Evolutionary conservation across 2,113 vertebrate species (phyloP), one percentile per base, ranked within the genome.

Genomic region (Lophotis ruficrista): DNA sequence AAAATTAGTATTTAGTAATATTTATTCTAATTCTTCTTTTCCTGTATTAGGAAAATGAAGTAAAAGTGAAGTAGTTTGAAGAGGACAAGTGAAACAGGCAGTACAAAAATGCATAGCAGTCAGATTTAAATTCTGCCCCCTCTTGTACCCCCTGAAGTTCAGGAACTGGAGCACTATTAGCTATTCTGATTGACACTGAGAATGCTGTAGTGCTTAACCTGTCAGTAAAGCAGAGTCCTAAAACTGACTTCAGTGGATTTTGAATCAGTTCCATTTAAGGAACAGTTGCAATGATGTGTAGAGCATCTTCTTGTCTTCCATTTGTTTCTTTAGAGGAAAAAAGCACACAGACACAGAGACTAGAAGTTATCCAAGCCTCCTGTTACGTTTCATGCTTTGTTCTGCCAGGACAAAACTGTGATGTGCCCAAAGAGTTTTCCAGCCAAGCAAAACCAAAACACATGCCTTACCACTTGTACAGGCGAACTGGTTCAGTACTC

Each of bases 391-490:
- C 56, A 31, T 77, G 16, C 12, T 78, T 89, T 95, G 60, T 71
- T 89, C 81, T 89, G 58, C 62, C 47, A 31, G 61, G 33, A 87
- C 30, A 71, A 75, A 85, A 78, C 5, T 5, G 1, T 45, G 48
- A 76, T 87, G 35, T 57, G 65, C 72, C 83, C 69, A 61, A 66
- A 51, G 25, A 41, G 11, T 53, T 84, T 92, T 75, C 37, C 83
- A 89, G 83, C 86, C 89, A 92, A 90, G 33, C 4, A 78, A 96
- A 94, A 95, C 64, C 65, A 20, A 83, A 96, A 88, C 54, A 93
- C 60, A 62, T 19, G 38, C 38, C 79, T 87, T 75, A 83, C 65
- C 43, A 65, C n/a, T 93, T 70, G 41, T 43, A 43, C 0, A 14
- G 83, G 37, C 90, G 79, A 80, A 77, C 51, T 81, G 68, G 76